phyloP scores from a whole-genome alignment of 2,888 invertebrate species.

The Blera fallax region DNA sequence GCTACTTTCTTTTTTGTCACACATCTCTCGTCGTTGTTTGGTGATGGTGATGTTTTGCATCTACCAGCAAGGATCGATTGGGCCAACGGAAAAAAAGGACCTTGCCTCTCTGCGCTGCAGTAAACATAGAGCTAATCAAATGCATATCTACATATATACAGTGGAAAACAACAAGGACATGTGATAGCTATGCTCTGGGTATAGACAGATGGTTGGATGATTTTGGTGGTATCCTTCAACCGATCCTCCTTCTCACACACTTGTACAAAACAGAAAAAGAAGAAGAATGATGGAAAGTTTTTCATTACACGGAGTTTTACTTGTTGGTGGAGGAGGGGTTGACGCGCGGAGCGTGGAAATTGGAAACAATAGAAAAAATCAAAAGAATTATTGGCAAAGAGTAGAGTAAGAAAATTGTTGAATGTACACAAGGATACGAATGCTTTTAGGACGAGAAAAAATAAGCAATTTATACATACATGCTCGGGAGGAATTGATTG shows the following conservation, averaged over 20 bases:
- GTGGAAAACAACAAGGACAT: conserved; percentile 12
- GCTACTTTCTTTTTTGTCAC: conserved; percentile 31
- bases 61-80: conserved; percentile 56
- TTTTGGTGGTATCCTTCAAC: conserved; percentile 34
- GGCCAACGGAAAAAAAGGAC: conserved; percentile 44
- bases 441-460: background rate
- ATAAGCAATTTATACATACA: conserved; percentile 36
- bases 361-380: conserved; percentile 54
- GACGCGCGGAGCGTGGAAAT: background rate
- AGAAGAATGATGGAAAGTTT: conserved; percentile 32
- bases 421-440: conserved; percentile 10
- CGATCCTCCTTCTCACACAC: background rate
- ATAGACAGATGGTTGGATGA: conserved; percentile 26
- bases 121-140: conserved; percentile 66
- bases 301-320: conserved; percentile 30
- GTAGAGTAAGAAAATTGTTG: background rate
- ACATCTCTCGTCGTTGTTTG: conserved; percentile 30
- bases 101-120: conserved; percentile 55
- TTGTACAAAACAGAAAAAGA: background rate
- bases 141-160: conserved; percentile 25
- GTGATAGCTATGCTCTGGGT: background rate
- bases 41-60: conserved; percentile 44
- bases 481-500: conserved; percentile 36
- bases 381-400: conserved; percentile 35
- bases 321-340: background rate